Percentiles rank a stretch among this genome's conserved stretches.
Evolutionary conservation across 2,797 vertebrate genomes (phyloP).

Genomic region (Eulemur rubriventer): DNA sequence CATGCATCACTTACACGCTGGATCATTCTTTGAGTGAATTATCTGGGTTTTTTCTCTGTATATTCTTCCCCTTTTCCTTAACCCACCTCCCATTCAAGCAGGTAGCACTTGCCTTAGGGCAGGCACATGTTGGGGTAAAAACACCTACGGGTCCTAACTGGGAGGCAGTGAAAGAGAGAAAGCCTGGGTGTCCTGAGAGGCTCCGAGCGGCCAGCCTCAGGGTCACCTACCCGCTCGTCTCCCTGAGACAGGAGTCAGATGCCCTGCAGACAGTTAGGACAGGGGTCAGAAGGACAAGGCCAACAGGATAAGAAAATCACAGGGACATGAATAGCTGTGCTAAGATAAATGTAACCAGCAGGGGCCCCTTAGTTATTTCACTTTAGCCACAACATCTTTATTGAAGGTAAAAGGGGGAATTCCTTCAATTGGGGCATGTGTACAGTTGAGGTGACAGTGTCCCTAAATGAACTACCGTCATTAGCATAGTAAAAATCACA

Average conservation of each 20-base stretch:
- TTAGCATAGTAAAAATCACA: background rate
- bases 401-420: background rate
- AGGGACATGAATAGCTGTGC: background rate
- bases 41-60: background rate
- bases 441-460: background rate
- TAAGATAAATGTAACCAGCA: background rate
- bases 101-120: background rate
- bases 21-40: background rate
- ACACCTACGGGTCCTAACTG: background rate
- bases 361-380: background rate
- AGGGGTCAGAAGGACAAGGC: background rate
- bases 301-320: background rate
- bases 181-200: background rate
- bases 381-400: background rate
- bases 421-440: background rate
- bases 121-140: background rate
- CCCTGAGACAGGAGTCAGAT: background rate
- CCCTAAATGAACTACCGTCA: background rate
- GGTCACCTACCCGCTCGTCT: background rate
- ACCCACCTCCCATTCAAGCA: background rate
- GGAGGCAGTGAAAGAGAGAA: no score
- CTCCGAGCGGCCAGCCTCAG: no score
- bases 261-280: background rate
- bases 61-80: background rate
- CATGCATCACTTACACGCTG: accelerated